Conservation (phyloP, 2,113 vertebrate genomes). For the Pavo muticus region DNA sequence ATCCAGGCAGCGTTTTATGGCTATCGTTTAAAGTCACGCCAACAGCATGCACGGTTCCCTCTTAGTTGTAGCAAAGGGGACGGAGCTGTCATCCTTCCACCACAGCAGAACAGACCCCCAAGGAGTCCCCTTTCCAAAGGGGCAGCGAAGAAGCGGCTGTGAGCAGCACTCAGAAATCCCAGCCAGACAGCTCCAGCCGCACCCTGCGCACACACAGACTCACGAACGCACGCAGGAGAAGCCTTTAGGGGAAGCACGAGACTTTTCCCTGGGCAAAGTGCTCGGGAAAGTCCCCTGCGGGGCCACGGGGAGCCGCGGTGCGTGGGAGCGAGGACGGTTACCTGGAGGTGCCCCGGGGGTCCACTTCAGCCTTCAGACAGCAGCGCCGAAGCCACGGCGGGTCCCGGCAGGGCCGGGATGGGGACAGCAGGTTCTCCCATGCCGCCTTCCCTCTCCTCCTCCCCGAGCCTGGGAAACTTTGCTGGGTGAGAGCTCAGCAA, state of each 20-base stretch:
- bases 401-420: background rate
- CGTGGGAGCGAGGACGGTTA: background rate
- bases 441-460: background rate
- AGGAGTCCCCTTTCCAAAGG: background rate
- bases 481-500: background rate
- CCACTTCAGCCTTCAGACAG: background rate
- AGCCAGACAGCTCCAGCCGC: background rate
- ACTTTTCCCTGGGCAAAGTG: background rate
- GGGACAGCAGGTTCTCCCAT: background rate
- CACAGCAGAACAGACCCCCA: background rate
- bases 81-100: background rate
- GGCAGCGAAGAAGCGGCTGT: background rate
- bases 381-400: background rate
- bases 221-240: background rate
- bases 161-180: slow-evolving; percentile 10
- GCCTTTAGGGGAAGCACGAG: background rate
- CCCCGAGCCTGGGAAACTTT: slow-evolving; percentile 48
- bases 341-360: background rate
- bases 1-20: background rate
- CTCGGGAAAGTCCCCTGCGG: background rate
- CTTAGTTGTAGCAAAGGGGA: background rate
- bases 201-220: background rate
- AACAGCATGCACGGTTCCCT: background rate
- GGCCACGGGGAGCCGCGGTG: background rate
- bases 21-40: background rate